These are phyloP conservation scores for Orthosia gothica DNA, from an alignment of 2,888 invertebrate genomes.

Conservation along the genomic window DNA sequence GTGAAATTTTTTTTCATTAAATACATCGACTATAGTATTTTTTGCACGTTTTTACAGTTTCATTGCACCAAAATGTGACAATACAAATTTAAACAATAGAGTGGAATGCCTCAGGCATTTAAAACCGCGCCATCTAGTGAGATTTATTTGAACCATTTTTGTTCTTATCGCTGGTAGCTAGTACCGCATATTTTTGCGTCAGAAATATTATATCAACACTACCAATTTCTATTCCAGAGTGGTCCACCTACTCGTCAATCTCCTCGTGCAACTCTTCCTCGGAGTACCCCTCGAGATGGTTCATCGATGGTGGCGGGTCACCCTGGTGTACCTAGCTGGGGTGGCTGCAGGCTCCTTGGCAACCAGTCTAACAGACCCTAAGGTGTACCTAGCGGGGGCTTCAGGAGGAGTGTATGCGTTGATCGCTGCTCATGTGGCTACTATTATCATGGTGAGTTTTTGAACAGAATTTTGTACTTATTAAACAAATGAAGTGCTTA, in stretches of 20 bases:
- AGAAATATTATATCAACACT: background rate
- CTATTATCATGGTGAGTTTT: constrained; percentile 95
- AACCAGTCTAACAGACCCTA: constrained; percentile 95
- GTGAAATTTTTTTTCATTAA: too few species aligned
- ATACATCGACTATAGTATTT: too few species aligned
- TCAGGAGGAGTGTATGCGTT: constrained; percentile 99
- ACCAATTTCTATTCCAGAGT: constrained; percentile 89
- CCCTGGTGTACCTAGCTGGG: constrained; percentile 96
- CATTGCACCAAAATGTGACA: too few species aligned
- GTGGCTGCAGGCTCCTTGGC: constrained; percentile 96
- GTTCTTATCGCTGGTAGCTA: too few species aligned
- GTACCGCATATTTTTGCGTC: too few species aligned
- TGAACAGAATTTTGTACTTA: too few species aligned
- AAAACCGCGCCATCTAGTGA: too few species aligned
- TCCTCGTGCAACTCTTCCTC: constrained; percentile 97
- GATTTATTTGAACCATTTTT: too few species aligned
- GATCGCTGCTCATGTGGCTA: constrained; percentile 98
- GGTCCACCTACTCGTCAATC: constrained; percentile 97
- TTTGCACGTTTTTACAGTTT: too few species aligned
- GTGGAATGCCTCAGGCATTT: too few species aligned
- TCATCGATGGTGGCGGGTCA: constrained; percentile 98
- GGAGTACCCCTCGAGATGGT: constrained; percentile 99
- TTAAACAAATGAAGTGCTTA: too few species aligned
- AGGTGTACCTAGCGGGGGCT: constrained; percentile 97
- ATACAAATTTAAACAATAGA: too few species aligned